Evolutionary conservation across 2,113 vertebrate genomes (phyloP), one percentile per base, ranked within the genome.

Genomic region (Hippocampus zosterae): DNA sequence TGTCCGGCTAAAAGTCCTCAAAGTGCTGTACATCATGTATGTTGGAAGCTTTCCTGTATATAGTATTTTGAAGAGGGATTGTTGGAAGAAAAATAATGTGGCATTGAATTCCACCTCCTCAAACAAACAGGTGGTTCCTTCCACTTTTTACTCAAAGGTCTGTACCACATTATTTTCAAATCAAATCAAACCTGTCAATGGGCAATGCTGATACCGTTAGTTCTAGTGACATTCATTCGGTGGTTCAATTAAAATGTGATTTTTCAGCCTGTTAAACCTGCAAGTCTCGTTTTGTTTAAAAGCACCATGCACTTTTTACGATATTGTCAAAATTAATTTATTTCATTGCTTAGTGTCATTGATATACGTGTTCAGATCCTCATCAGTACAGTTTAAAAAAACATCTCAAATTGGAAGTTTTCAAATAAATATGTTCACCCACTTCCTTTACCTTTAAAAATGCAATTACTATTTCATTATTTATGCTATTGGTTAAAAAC

Each of bases 241-340:
- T 37, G 75, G 73, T 78, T 75, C 77, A 88, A 89, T 87, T 84
- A 90, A 59, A 87, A 85, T 81, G 72, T 80, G 69, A 81, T 79
- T 77, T 79, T 87, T 83, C 78, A 82, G 78, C 82, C 85, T 70
- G 73, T 83, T 18, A 23, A 70, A 67, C 19, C 62, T 64, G 63
- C n/a, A 56, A 46, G 1, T 52, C 69, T 60, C 85, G 55, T 69
- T 80, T 84, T 5, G 76, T 67, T 55, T 6, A 60, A 41, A 70
- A 57, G 7, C 15, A 37, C 37, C n/a, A 72, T 18, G 53, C 3
- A 37, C 7, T 42, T 69, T 67, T 5, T 55, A 55, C 3, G 23
- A 40, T 37, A 29, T 42, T 5, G 16, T 68, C 16, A 69, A 48
- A 12, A 41, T 48, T 23, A 46, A 23, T 65, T 65, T 71, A 56